Evolutionary conservation across 1,140 invertebrate genomes (phyloP), one percentile per base, ranked within the genome.

Genomic region (Chrysomallon squamiferum): DNA sequence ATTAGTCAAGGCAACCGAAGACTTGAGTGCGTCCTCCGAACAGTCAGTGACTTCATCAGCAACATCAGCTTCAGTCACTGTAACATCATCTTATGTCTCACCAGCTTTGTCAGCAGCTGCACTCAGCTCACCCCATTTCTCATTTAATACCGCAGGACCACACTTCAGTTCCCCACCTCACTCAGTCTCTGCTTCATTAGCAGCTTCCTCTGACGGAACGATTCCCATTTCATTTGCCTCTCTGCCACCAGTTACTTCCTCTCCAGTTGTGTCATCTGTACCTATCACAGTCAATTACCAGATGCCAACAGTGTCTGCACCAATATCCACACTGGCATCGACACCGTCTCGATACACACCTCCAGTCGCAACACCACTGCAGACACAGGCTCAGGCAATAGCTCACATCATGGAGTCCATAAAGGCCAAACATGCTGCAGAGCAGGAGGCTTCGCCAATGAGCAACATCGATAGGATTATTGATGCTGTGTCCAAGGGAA

Each of bases 401-500:
- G 29, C 22, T 25, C 22, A 54, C 50, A 54, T 54, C 50, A 54
- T 54, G 50, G 22, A 54, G 50, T 27, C 22, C 3, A 30, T 54
- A 15, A 30, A 25, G 5, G 50, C 50, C 9, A 30, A 54, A 27
- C 50, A 54, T 54, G 50, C 50, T 27, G 50, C 50, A 54, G 65
- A 68, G 18, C 38, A 59, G 15, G 38, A 47, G 20, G 41, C 54
- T 0, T 56, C 63, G 5, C 47, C 65, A 11, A 73, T 76, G 71
- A 80, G 76, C 45, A 77, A 81, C 65, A 71, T 84, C 27, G 80
- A 82, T 50, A 71, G 65, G 33, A 76, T 83, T 45, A 84, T 84
- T 59, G 75, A 83, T 33, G 76, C 80, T 54, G 83, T 84, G 0
- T 75, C 81, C 7, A 82, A 82, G 65, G 83, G 83, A 13, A 72